Evolutionary conservation across 2,888 invertebrate species (phyloP).

Genomic region (Agrochola lychnidis): DNA sequence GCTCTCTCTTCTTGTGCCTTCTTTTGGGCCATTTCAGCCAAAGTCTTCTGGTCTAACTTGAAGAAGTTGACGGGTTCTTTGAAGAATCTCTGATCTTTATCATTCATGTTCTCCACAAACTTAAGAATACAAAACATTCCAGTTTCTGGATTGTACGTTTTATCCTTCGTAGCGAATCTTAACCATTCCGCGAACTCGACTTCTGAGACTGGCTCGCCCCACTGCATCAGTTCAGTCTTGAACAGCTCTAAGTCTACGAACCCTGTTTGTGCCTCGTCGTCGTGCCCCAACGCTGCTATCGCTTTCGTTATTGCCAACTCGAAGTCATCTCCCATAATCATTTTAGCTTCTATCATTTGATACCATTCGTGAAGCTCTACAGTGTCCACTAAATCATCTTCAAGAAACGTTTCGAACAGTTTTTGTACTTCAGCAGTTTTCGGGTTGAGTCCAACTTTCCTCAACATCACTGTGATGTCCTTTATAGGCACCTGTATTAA

Average conservation of each 20-base stretch:
- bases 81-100: conserved; percentile 79
- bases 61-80: conserved; percentile 86
- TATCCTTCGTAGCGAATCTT: conserved; percentile 80
- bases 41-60: conserved; percentile 86
- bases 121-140: conserved; percentile 79
- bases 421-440: conserved; percentile 80
- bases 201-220: conserved; percentile 85
- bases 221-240: conserved; percentile 79
- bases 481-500: conserved; percentile 77
- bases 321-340: conserved; percentile 84
- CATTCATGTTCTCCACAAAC: conserved; percentile 87
- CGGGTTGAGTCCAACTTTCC: conserved; percentile 86
- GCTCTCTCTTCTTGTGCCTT: conserved; percentile 82
- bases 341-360: conserved; percentile 87
- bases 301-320: conserved; percentile 81
- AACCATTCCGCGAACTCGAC: conserved; percentile 83
- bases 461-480: conserved; percentile 81
- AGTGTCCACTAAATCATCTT: conserved; percentile 85
- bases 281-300: conserved; percentile 82
- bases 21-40: conserved; percentile 84
- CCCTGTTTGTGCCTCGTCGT: conserved; percentile 80
- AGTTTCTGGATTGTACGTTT: conserved; percentile 78
- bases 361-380: conserved; percentile 85
- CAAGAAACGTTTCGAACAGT: conserved; percentile 79
- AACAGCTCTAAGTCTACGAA: conserved; percentile 78